Evolutionary conservation across 2,888 invertebrate species (phyloP).

Genomic region (Tricholauxania praeusta): DNA sequence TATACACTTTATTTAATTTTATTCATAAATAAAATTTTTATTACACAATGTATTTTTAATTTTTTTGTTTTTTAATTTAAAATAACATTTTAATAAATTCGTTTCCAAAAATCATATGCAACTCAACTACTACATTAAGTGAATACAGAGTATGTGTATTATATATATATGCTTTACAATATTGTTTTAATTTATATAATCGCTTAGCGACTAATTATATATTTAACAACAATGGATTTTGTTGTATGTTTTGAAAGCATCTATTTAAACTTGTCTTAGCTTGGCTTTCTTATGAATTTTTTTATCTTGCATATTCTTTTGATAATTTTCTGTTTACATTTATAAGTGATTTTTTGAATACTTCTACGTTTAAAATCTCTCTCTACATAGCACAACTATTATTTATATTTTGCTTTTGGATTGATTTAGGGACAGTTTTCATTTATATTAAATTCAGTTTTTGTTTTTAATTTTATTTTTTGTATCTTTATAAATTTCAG

Average conservation of each 20-base stretch:
- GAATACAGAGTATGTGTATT: slow-evolving; percentile 15
- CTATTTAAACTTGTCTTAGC: slow-evolving; percentile 14
- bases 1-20: slow-evolving; percentile 35
- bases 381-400: slow-evolving; percentile 39
- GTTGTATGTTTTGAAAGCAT: slow-evolving; percentile 20
- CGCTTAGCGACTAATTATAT: slow-evolving; percentile 47
- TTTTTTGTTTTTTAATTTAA: slow-evolving; percentile 44
- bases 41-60: slow-evolving; percentile 34
- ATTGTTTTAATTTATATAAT: slow-evolving; percentile 39
- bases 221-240: slow-evolving; percentile 29
- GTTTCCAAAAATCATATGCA: slow-evolving; percentile 40
- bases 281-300: slow-evolving; percentile 35
- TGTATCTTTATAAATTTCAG: slow-evolving; percentile 18
- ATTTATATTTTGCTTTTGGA: slow-evolving; percentile 33
- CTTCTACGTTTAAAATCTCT: slow-evolving; percentile 34
- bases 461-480: slow-evolving; percentile 19
- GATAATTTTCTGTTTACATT: slow-evolving; percentile 19
- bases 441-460: slow-evolving; percentile 44
- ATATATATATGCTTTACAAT: slow-evolving; percentile 35
- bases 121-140: slow-evolving; percentile 32
- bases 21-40: slow-evolving; percentile 42
- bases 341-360: slow-evolving; percentile 8
- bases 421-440: slow-evolving; percentile 37
- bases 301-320: slow-evolving; percentile 44
- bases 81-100: slow-evolving; percentile 45